phyloP scores from a whole-genome alignment of 2,113 vertebrate genomes.

The Lasiurus borealis region DNA sequence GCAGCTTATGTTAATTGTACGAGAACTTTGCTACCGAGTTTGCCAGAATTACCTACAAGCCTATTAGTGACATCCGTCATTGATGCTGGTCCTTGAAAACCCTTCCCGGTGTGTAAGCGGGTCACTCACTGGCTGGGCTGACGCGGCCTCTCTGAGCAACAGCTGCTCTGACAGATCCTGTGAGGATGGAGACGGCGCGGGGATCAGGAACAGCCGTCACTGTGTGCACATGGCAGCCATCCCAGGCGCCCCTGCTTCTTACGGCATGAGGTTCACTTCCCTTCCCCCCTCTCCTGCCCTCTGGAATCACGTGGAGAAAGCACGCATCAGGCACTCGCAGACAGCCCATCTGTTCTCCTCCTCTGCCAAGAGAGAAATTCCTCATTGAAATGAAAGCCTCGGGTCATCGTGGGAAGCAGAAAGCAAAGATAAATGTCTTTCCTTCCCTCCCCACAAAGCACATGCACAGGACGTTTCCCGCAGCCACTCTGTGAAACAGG shows the following conservation, averaged over 20 bases:
- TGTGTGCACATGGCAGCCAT: conserved; percentile 57
- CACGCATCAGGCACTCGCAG: conserved; percentile 68
- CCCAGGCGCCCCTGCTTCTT: conserved; percentile 69
- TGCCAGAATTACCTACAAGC: neutral
- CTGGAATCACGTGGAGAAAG: conserved; percentile 65
- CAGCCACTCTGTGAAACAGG: conserved; percentile 50
- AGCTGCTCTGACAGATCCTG: conserved; percentile 49
- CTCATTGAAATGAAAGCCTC: conserved; percentile 75
- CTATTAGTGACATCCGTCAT: neutral
- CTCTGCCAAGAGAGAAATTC: conserved; percentile 70
- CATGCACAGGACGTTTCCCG: conserved; percentile 51
- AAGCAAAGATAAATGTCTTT: conserved; percentile 71
- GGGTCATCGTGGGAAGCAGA: conserved; percentile 42
- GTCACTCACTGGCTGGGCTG: neutral
- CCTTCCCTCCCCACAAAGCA: neutral
- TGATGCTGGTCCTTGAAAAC: conserved; percentile 42
- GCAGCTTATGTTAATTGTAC: neutral
- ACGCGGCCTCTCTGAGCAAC: conserved; percentile 37
- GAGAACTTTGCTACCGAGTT: neutral
- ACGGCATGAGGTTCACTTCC: conserved; percentile 76
- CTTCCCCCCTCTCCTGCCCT: conserved; percentile 69
- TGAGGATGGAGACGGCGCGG: neutral
- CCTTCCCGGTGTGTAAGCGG: neutral
- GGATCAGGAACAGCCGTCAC: conserved; percentile 67
- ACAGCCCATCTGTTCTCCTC: conserved; percentile 71